A percentile compares a stretch with the other conserved stretches of the same genome.
Evolutionary conservation across 2,113 vertebrate species (phyloP).

Genomic region (Falco punctatus): DNA sequence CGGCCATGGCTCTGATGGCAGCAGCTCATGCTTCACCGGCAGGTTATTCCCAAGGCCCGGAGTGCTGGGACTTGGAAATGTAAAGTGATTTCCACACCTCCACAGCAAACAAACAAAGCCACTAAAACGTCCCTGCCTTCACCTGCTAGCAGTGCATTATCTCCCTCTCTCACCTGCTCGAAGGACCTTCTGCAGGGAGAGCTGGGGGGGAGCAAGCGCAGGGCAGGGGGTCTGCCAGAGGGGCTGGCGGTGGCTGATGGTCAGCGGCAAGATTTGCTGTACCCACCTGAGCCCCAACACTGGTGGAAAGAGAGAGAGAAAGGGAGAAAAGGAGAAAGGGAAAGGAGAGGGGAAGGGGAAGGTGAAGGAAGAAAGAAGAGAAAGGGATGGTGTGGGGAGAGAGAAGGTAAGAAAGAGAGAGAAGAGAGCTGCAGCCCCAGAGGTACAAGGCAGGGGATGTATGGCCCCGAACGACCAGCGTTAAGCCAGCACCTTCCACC

Average conservation of each 20-base stretch:
- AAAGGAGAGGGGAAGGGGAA: no score
- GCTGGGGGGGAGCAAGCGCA: accelerated
- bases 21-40: neutral
- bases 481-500: neutral
- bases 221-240: neutral
- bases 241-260: neutral
- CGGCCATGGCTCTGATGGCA: neutral
- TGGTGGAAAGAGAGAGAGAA: neutral
- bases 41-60: neutral
- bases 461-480: neutral
- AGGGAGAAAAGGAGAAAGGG: no score
- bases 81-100: neutral
- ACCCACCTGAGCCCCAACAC: neutral
- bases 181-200: neutral
- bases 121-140: neutral
- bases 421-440: neutral
- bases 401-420: neutral
- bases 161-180: neutral
- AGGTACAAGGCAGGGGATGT: neutral
- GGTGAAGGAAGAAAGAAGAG: no score
- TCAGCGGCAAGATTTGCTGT: neutral
- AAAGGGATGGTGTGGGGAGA: no score
- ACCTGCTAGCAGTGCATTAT: accelerated
- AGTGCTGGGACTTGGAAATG: neutral
- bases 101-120: neutral